Evolutionary conservation across 2,113 vertebrate species (phyloP).

Genomic region (Chionodraco myersi): DNA sequence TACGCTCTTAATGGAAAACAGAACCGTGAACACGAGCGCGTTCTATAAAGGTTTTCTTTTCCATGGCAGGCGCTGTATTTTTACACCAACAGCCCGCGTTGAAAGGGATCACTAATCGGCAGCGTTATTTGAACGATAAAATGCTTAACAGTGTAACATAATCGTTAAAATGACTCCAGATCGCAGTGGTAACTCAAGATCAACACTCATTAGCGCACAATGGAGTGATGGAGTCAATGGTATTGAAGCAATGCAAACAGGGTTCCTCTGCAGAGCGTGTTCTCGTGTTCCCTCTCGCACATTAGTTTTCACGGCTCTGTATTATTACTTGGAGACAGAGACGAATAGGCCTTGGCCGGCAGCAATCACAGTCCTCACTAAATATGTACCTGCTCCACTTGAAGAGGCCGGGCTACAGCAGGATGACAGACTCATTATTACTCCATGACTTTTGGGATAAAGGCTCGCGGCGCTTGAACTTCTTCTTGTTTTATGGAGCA

Average conservation of each 20-base stretch:
- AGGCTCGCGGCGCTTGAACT: conserved; percentile 27
- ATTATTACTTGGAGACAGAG: conserved; percentile 72
- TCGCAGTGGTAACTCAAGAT: conserved; percentile 8
- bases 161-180: conserved; percentile 7
- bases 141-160: not conserved
- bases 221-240: conserved; percentile 35
- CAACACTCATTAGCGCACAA: conserved; percentile 43
- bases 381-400: conserved; percentile 76
- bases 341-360: conserved; percentile 62
- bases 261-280: conserved; percentile 29
- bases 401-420: conserved; percentile 46
- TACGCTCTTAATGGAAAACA: conserved; percentile 77
- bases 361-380: conserved; percentile 72
- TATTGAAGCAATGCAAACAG: conserved; percentile 45
- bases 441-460: conserved; percentile 36
- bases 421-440: conserved; percentile 62
- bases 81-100: conserved; percentile 36
- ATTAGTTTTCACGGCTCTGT: conserved; percentile 56
- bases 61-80: conserved; percentile 51
- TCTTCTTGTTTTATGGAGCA: conserved; percentile 29
- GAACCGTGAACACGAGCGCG: conserved; percentile 38
- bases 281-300: conserved; percentile 42
- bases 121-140: conserved; percentile 34
- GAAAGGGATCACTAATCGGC: conserved; percentile 30
- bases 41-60: conserved; percentile 57